Base-by-base conservation (phyloP, 2,113 vertebrate genomes). In the Vanacampus margaritifer region DNA sequence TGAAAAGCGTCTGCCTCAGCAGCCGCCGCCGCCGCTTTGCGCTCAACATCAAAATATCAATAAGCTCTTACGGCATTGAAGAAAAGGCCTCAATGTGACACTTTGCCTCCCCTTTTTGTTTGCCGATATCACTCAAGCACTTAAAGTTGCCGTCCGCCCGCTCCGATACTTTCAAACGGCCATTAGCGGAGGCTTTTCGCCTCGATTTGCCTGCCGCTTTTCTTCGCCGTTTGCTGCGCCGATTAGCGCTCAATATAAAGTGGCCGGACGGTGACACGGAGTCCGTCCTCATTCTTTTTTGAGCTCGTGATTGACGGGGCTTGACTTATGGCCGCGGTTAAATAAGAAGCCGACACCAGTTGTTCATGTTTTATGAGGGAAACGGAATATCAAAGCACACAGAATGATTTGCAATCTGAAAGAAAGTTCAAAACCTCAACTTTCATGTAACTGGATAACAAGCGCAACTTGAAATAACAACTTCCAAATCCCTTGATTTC, bases 61-160 rank as follows among this genome's bases (percentile, higher is more conserved):
- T 93, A 93, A 92, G 87, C 91, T 93, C 92, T 92, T 92, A 92
- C 90, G 91, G 90, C 92, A 91, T 91, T 91, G 91, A 92, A 84
- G 88, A 91, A 93, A 91, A 91, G 88, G 90, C 89, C 90, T 92
- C 91, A 92, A 93, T 91, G 90, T 91, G 90, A 90, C 28, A 82
- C 81, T 77, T 86, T 88, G 88, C 85, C 86, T 86, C 87, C 81
- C 71, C 37, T 78, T 75, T 81, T 79, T 84, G 71, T 88, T 85
- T 87, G 90, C 91, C 90, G 91, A 93, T 91, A 92, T 91, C 91
- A 89, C 92, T 93, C 90, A 92, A 90, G 89, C 91, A 92, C 90
- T 92, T 93, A 90, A 85, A 86, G 82, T 91, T 92, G 92, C 91
- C 92, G 88, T 78, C 72, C 81, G 81, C 78, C 88, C 73, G 76